Conservation (phyloP, 2,113 vertebrate species). For the Pelmatolapia mariae region DNA sequence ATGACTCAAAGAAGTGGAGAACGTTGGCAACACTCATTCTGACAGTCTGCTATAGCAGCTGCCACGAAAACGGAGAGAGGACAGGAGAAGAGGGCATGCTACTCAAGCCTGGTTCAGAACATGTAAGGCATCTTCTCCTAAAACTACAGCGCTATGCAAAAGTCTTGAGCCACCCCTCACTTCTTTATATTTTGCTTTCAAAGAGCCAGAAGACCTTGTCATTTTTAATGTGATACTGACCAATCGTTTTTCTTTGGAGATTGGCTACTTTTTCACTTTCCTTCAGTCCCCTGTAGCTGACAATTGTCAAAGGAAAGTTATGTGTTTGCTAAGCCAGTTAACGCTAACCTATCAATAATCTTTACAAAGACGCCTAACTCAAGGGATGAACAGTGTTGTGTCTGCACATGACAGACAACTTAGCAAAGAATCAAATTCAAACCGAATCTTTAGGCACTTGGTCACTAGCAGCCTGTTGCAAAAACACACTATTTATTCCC, state of each 20-base stretch:
- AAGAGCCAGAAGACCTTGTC: neutral
- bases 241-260: neutral
- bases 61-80: neutral
- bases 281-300: neutral
- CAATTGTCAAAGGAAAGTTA: too few species aligned
- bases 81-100: neutral
- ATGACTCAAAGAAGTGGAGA: neutral
- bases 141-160: neutral
- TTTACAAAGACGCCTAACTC: neutral
- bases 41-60: neutral
- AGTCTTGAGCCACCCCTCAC: neutral
- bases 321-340: too few species aligned
- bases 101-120: neutral
- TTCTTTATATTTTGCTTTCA: neutral
- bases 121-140: neutral
- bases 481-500: neutral
- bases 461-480: neutral
- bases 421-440: neutral
- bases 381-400: neutral
- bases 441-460: neutral
- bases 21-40: neutral
- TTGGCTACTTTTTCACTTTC: neutral
- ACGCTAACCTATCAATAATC: too few species aligned
- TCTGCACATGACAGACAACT: neutral
- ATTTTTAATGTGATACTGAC: neutral